These are phyloP conservation scores for Trypoxylus dichotomus DNA, from an alignment of 1,140 invertebrate genomes.

Conservation along the genomic window DNA sequence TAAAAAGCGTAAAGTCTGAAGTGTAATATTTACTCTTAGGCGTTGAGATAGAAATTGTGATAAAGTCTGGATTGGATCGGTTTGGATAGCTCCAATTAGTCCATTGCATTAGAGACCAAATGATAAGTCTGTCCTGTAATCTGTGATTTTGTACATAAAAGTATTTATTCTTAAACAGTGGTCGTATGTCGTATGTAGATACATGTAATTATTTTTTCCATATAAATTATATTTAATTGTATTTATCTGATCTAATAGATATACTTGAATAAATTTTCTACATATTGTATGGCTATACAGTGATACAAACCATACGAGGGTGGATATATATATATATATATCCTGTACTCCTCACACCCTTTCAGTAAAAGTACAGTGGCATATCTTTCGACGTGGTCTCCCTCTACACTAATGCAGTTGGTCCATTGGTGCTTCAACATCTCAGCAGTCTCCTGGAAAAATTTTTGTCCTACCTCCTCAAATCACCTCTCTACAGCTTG, in stretches of 20 bases:
- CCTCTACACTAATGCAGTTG: no score
- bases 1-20: not conserved
- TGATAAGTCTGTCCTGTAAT: constrained; percentile 27
- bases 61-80: not conserved
- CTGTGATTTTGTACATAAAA: constrained; percentile 20
- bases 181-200: not conserved
- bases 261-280: not conserved
- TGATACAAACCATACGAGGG: no score
- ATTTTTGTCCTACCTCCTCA: no score
- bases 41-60: not conserved
- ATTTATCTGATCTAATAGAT: constrained; percentile 30
- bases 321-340: no score
- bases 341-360: no score
- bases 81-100: not conserved
- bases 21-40: not conserved
- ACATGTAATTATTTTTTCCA: constrained; percentile 3
- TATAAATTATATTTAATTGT: constrained; percentile 24
- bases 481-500: no score
- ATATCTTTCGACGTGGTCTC: no score
- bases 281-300: not conserved
- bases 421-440: no score
- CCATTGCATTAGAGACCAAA: not conserved
- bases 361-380: no score
- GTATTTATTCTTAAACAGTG: constrained; percentile 21
- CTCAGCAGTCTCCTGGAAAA: no score